phyloP scores from a whole-genome alignment of 35 echinoderm and acorn worm species.

The Nesometra sesokonis region DNA sequence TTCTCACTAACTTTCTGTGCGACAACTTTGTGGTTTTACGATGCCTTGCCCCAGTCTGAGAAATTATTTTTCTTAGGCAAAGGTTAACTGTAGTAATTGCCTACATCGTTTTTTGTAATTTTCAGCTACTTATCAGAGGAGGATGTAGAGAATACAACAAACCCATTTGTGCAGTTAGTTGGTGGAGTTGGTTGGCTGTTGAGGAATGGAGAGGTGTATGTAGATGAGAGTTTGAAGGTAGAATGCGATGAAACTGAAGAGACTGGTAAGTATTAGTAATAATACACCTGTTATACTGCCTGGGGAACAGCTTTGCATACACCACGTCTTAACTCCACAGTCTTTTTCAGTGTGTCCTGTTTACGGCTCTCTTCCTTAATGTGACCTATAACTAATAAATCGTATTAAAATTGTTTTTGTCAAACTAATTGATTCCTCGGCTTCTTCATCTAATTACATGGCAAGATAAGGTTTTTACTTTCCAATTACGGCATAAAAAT shows the following conservation, averaged over 20 bases:
- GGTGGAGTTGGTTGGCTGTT: slow-evolving; percentile 92
- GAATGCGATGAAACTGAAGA: slow-evolving; percentile 90
- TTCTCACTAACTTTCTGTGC: too few relatives aligned
- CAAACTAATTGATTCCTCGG: too few relatives aligned
- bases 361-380: background rate
- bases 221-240: slow-evolving; percentile 62
- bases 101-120: too few relatives aligned
- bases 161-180: slow-evolving; percentile 85
- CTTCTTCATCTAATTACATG: too few relatives aligned
- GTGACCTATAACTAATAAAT: too few relatives aligned
- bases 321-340: background rate
- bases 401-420: background rate
- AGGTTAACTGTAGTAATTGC: too few relatives aligned
- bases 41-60: too few relatives aligned
- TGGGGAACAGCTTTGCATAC: background rate
- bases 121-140: slow-evolving; percentile 76
- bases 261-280: slow-evolving; percentile 37
- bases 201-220: slow-evolving; percentile 81
- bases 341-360: background rate
- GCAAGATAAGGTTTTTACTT: too few relatives aligned
- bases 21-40: too few relatives aligned
- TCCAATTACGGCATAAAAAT: too few relatives aligned
- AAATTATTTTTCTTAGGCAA: too few relatives aligned
- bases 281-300: too few relatives aligned
- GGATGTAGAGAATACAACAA: slow-evolving; percentile 53